These are phyloP conservation scores for Leptopilina syphax DNA, from an alignment of 2,888 invertebrate genomes.

Conservation along the genomic window DNA sequence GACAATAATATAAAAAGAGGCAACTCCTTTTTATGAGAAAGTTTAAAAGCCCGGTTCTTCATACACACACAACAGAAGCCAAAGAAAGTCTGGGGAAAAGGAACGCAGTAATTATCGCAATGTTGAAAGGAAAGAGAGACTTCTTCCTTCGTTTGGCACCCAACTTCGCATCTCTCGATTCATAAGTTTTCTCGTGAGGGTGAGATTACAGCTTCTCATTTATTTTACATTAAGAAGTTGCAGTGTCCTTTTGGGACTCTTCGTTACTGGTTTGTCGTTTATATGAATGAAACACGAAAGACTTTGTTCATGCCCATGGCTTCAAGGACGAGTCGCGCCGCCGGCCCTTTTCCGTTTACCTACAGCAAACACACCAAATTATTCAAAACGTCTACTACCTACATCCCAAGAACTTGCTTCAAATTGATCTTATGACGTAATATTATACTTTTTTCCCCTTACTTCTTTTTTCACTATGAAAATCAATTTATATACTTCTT, in stretches of 20 bases:
- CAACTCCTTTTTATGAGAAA: too few relatives aligned
- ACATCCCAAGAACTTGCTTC: neutral
- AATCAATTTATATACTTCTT: too few relatives aligned
- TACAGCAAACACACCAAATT: constrained; percentile 71
- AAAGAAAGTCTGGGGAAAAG: neutral
- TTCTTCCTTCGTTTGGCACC: neutral
- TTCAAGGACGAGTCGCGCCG: constrained; percentile 8
- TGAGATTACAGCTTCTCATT: constrained; percentile 23
- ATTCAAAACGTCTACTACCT: constrained; percentile 61
- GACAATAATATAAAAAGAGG: too few relatives aligned
- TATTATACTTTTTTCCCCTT: too few relatives aligned
- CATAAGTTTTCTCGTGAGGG: constrained; percentile 15
- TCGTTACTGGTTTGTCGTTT: neutral
- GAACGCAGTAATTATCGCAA: constrained; percentile 1
- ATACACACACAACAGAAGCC: neutral
- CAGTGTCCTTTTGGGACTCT: constrained; percentile 19
- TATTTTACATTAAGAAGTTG: constrained; percentile 30
- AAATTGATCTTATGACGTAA: constrained; percentile 1
- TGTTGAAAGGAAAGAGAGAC: neutral
- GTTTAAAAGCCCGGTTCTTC: too few relatives aligned
- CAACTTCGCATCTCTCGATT: neutral
- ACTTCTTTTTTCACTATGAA: too few relatives aligned
- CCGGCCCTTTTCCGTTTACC: constrained; percentile 39
- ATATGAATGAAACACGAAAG: constrained; percentile 35
- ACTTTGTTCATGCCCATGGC: constrained; percentile 24